Base-by-base conservation (phyloP, 2,797 vertebrate species). In the Oreochromis grahami region DNA sequence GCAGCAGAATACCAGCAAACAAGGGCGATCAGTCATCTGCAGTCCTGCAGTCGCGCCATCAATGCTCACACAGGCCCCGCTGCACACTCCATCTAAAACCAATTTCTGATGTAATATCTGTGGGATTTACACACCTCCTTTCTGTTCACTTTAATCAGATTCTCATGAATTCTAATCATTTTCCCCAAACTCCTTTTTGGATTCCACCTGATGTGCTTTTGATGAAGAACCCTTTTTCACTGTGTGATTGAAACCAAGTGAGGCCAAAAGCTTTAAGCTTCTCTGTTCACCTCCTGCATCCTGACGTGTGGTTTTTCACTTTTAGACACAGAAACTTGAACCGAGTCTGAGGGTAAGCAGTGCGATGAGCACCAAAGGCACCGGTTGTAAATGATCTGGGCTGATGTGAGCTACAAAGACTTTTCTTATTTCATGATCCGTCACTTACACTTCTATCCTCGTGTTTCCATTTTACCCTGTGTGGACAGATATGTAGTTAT, bases 121-220 rank as follows among this genome's bases (percentile, higher is more conserved):
- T 80, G 60, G 58, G 80, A 79, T 85, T 84, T 41, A 51, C 41
- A 24, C 63, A 8, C 24, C 51, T 34, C 34, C 15, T 51, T 45
- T 5, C 26, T 5, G 4, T 14, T 12, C 53, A 17, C n/a, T 53
- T 81, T 52, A 45, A 86, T 86, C 78, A 77, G 11, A 14, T 15
- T 53, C 77, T 63, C 52, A 79, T 83, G 38, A 80, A 82, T 78
- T 78, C 81, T 80, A 26, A 87, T 84, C 38, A 10, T 68, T 86
- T 48, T 43, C 21, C 7, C 32, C 24, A n/a, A 76, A 81, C 29
- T 36, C 24, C 5, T 45, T 79, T 48, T 21, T 48, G 13, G 68
- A 52, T 2, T 21, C 29, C 3, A 43, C 53, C 74, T 48, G 52
- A 84, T 65, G 72, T 12, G 72, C 76, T 58, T 79, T 32, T 48